Conservation (phyloP, 2,888 invertebrate genomes). For the Drosophila mimetica region DNA sequence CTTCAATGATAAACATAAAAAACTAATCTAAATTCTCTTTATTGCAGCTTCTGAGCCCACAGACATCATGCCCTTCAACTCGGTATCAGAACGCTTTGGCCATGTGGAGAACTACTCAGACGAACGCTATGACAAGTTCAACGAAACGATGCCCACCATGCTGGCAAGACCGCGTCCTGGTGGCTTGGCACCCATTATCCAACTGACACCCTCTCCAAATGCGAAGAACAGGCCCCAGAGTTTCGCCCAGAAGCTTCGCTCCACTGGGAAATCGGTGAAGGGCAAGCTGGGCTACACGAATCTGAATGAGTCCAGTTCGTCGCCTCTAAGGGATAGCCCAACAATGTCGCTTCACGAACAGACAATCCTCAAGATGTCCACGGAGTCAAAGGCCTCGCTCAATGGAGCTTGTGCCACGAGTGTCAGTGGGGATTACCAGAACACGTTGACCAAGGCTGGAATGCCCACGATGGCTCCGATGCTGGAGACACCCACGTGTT, state of each 20-base stretch:
- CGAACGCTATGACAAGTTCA: slow-evolving; percentile 84
- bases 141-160: slow-evolving; percentile 80
- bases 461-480: slow-evolving; percentile 67
- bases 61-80: slow-evolving; percentile 81
- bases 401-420: slow-evolving; percentile 83
- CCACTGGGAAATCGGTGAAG: slow-evolving; percentile 93
- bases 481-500: slow-evolving; percentile 90
- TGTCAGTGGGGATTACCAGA: slow-evolving; percentile 82
- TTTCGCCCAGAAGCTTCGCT: slow-evolving; percentile 93
- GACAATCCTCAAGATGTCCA: slow-evolving; percentile 79
- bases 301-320: slow-evolving; percentile 89
- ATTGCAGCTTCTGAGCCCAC: slow-evolving; percentile 83
- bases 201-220: slow-evolving; percentile 84
- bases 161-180: slow-evolving; percentile 68
- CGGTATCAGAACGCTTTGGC: slow-evolving; percentile 81
- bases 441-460: slow-evolving; percentile 79
- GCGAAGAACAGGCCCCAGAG: slow-evolving; percentile 89
- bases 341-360: slow-evolving; percentile 85
- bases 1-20: not conserved
- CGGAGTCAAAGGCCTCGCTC: slow-evolving; percentile 83
- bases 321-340: slow-evolving; percentile 87
- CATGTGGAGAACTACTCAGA: slow-evolving; percentile 82
- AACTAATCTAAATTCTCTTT: not conserved
- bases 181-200: slow-evolving; percentile 81
- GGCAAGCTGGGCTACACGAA: slow-evolving; percentile 91